Conservation (phyloP, 2,113 vertebrate genomes). For the Philantomba maxwellii region DNA sequence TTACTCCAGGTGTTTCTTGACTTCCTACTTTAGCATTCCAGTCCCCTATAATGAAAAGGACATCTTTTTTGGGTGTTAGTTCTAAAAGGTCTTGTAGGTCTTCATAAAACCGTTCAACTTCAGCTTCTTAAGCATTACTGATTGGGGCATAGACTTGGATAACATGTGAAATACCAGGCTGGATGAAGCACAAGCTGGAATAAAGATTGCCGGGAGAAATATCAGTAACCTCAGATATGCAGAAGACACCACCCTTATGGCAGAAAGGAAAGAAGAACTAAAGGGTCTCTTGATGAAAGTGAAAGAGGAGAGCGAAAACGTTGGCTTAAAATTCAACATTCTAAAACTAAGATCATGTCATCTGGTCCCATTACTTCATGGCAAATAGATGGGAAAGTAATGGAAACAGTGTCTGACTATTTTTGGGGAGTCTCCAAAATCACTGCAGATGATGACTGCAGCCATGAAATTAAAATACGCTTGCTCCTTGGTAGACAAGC, state of each 20-base stretch:
- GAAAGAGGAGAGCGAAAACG: neutral
- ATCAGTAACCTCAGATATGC: neutral
- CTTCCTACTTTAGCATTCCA: too few species aligned
- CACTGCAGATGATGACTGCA: neutral
- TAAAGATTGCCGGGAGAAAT: neutral
- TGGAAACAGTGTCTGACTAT: neutral
- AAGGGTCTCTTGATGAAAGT: neutral
- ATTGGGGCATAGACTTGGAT: neutral
- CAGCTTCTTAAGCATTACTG: too few species aligned
- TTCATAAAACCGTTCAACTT: too few species aligned
- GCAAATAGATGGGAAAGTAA: neutral
- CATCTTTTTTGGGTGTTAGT: too few species aligned
- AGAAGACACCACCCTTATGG: neutral
- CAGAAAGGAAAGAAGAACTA: neutral
- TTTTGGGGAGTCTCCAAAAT: neutral
- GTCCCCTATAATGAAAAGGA: too few species aligned
- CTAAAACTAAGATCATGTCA: neutral
- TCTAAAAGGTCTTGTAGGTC: too few species aligned
- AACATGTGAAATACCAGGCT: rapidly evolving
- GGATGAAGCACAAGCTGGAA: neutral
- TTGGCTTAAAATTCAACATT: neutral
- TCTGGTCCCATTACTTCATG: neutral
- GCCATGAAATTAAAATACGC: neutral
- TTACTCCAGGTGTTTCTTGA: too few species aligned
- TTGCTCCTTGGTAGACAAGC: neutral